Evolutionary conservation across 2,113 vertebrate genomes (phyloP).

Genomic region (Etia nguti): DNA sequence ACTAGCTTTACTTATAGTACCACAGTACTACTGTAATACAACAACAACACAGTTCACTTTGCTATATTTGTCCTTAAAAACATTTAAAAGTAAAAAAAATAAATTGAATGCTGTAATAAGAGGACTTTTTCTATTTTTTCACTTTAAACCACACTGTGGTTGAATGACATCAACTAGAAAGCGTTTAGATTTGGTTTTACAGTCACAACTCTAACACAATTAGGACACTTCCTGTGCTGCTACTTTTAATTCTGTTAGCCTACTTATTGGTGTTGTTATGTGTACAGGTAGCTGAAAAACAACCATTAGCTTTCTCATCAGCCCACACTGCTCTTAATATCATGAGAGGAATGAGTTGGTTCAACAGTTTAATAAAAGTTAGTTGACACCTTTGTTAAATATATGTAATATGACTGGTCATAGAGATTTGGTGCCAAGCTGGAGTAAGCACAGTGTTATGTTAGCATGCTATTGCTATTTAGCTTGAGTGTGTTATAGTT

Average conservation of each 20-base stretch:
- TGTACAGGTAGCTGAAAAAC: not conserved
- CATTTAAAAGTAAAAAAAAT: not conserved
- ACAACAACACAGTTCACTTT: not conserved
- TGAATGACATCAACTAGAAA: too few relatives aligned
- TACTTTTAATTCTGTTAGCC: not conserved
- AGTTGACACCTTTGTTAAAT: not conserved
- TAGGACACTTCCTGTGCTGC: not conserved
- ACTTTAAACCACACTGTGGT: too few relatives aligned
- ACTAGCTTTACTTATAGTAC: not conserved
- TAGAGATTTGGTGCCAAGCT: not conserved
- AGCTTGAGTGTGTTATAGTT: not conserved
- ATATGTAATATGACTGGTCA: not conserved
- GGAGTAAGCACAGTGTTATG: not conserved
- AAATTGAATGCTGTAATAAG: not conserved
- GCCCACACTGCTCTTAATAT: not conserved
- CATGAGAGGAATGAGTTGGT: not conserved
- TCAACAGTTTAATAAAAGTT: not conserved
- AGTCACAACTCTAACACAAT: not conserved
- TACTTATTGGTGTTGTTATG: not conserved
- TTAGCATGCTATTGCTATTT: not conserved
- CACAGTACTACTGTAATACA: not conserved
- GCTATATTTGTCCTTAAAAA: not conserved
- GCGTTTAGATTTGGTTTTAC: too few relatives aligned
- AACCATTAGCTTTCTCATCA: not conserved
- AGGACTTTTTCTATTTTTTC: too few relatives aligned